These are phyloP conservation scores for Sandelia bainsii DNA, from an alignment of 2,797 vertebrate species.

Conservation along the genomic window DNA sequence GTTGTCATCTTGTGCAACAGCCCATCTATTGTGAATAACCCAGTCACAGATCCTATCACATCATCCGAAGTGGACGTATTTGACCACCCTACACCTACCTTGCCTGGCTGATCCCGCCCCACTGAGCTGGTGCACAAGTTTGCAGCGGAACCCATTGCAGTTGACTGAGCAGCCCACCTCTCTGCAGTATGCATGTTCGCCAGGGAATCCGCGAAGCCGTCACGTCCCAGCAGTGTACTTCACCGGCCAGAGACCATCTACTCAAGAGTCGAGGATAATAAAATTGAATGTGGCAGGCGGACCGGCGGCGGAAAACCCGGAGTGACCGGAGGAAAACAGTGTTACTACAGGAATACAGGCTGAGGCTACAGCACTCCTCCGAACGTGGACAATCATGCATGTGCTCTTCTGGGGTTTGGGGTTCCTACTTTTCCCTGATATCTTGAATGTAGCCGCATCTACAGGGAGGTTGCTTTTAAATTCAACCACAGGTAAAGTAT, in stretches of 20 bases:
- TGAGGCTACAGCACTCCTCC: conserved; percentile 77
- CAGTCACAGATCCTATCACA: conserved; percentile 14
- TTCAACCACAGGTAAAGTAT: conserved; percentile 90
- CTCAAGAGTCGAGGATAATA: conserved; percentile 76
- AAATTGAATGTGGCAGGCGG: conserved; percentile 82
- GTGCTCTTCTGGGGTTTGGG: conserved; percentile 90
- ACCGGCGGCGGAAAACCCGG: conserved; percentile 72
- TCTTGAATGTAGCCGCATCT: conserved; percentile 84
- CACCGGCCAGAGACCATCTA: conserved; percentile 75
- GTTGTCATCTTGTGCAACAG: no score
- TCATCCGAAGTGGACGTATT: conserved; percentile 27
- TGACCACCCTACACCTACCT: conserved; percentile 61
- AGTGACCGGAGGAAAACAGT: conserved; percentile 74
- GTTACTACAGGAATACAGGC: conserved; percentile 72
- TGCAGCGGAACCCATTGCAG: conserved; percentile 65
- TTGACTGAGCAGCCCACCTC: conserved; percentile 76
- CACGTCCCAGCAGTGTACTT: conserved; percentile 79
- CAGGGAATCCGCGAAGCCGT: conserved; percentile 79
- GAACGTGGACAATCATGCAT: conserved; percentile 91
- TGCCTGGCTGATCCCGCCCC: conserved; percentile 79
- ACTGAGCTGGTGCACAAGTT: conserved; percentile 71
- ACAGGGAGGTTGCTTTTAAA: conserved; percentile 85
- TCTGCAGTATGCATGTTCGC: conserved; percentile 84
- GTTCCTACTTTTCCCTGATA: conserved; percentile 87
- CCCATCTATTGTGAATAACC: neutral